Percentiles rank a stretch among this genome's conserved stretches.
Evolutionary conservation across 2,888 invertebrate species (phyloP).

Genomic region (Leptopterna dolabrata): DNA sequence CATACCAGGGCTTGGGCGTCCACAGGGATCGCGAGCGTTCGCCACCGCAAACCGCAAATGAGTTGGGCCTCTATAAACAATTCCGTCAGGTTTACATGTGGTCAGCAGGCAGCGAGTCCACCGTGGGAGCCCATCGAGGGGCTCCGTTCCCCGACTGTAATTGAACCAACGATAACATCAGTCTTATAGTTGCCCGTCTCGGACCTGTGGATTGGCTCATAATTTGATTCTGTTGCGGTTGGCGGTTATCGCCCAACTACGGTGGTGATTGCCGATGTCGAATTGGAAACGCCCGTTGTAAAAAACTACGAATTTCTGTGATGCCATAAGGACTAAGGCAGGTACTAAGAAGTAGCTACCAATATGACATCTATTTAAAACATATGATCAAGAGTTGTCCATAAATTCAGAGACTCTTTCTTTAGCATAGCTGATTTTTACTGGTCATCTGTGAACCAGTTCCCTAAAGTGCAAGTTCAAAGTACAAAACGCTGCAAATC

Average conservation of each 20-base stretch:
- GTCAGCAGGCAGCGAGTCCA: neutral
- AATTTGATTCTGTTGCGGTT: slow-evolving; percentile 26
- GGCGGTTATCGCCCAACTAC: neutral
- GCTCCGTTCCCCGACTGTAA: neutral
- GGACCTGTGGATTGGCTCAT: neutral
- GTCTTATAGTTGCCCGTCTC: neutral
- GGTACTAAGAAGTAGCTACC: too few relatives aligned
- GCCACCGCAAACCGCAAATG: slow-evolving; percentile 53
- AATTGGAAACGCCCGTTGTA: neutral
- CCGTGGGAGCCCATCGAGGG: neutral
- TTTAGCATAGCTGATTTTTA: too few relatives aligned
- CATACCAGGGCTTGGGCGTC: too few relatives aligned
- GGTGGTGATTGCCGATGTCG: neutral
- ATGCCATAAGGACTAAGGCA: too few relatives aligned
- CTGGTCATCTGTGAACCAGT: too few relatives aligned
- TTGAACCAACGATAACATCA: slow-evolving; percentile 28
- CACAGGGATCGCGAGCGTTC: neutral
- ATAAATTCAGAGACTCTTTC: too few relatives aligned
- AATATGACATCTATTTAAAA: too few relatives aligned
- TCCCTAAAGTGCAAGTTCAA: too few relatives aligned
- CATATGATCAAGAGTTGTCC: too few relatives aligned
- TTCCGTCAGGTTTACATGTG: slow-evolving; percentile 49
- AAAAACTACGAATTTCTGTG: neutral
- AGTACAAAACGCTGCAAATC: too few relatives aligned
- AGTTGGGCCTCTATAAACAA: slow-evolving; percentile 55